Percentiles rank a stretch among this genome's conserved stretches.
Conservation (phyloP, 2,888 invertebrate species). For the Spisula subtruncata region DNA sequence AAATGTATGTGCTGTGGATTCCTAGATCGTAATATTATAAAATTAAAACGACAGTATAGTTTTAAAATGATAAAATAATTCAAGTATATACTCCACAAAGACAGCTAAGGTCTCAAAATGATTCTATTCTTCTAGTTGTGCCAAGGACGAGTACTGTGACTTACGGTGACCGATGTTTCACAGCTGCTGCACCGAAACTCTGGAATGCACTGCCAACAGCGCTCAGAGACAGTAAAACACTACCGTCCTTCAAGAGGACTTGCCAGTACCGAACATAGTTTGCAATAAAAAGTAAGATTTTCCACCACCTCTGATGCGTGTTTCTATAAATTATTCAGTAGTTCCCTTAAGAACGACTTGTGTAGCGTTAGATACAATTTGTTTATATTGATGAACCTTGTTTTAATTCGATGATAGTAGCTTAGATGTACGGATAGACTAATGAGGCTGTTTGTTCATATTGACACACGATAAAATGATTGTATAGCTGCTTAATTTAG, state of each 20-base stretch:
- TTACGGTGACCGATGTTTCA: too few relatives aligned
- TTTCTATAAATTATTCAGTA: slow-evolving; percentile 9
- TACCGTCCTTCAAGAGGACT: background rate
- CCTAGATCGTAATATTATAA: background rate
- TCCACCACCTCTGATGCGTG: background rate
- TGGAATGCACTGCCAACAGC: too few relatives aligned
- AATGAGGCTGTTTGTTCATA: too few relatives aligned
- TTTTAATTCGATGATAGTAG: background rate
- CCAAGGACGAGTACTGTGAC: too few relatives aligned
- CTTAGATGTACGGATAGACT: background rate
- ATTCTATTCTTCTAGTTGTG: too few relatives aligned
- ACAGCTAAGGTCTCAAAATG: too few relatives aligned
- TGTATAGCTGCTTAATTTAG: too few relatives aligned
- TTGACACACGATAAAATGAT: too few relatives aligned
- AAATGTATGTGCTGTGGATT: background rate
- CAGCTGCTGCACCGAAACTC: too few relatives aligned
- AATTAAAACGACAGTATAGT: background rate
- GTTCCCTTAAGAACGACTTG: background rate
- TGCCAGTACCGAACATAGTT: background rate
- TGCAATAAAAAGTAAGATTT: background rate
- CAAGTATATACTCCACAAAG: too few relatives aligned
- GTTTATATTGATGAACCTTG: background rate
- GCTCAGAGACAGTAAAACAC: too few relatives aligned
- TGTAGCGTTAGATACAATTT: background rate
- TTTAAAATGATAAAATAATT: too few relatives aligned